A percentile compares a stretch with the other conserved stretches of the same genome.
These are phyloP conservation scores for Sminthurides aquaticus DNA, from an alignment of 2,888 invertebrate species.

Conservation along the genomic window DNA sequence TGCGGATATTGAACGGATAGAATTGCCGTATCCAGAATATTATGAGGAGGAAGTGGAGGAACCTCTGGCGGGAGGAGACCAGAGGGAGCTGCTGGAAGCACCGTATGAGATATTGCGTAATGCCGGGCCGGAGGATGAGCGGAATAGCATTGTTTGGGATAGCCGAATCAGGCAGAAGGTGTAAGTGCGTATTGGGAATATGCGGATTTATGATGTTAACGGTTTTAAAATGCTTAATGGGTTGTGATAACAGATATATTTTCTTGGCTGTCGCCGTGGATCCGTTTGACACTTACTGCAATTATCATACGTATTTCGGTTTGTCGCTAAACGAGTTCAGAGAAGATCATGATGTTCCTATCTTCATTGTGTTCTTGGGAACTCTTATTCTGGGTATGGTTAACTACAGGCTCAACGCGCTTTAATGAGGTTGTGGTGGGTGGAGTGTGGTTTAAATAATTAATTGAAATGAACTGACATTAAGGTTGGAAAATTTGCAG, in stretches of 20 bases:
- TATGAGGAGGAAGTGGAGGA: no score
- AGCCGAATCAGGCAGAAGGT: conserved; percentile 12
- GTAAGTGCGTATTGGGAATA: no score
- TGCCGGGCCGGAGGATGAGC: neutral
- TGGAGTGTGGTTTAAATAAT: neutral
- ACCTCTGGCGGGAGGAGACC: no score
- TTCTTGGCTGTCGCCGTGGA: conserved; percentile 33
- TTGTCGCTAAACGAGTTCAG: conserved; percentile 26
- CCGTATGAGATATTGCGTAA: conserved; percentile 18
- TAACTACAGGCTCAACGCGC: no score
- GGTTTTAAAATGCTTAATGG: no score
- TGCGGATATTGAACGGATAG: no score
- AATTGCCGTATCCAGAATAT: no score
- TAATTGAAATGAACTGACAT: neutral
- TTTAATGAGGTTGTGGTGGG: neutral
- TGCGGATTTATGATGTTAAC: no score
- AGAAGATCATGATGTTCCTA: conserved; percentile 14
- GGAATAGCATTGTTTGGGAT: conserved; percentile 20
- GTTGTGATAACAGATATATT: conserved; percentile 21
- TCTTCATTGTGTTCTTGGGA: conserved; percentile 18
- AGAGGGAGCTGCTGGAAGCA: neutral
- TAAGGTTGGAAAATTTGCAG: conserved; percentile 11
- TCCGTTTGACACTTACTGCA: conserved; percentile 25
- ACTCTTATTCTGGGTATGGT: conserved; percentile 26
- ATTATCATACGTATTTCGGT: conserved; percentile 30